phyloP scores from a whole-genome alignment of 2,797 vertebrate species.

The Hipposideros larvatus region DNA sequence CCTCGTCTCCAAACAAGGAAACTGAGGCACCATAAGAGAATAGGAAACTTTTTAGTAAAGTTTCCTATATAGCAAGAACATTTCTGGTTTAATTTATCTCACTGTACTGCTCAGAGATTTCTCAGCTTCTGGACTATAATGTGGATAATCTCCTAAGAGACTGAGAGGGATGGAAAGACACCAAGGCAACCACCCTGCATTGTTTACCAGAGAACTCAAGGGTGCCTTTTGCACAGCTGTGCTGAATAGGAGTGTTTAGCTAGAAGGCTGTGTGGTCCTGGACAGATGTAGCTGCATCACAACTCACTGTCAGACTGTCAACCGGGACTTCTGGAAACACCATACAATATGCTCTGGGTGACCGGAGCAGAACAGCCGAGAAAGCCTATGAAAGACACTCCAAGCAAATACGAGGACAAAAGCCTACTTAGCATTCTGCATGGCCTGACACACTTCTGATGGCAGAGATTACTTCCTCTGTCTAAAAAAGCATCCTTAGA shows the following conservation, averaged over 20 bases:
- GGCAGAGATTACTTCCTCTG: background rate
- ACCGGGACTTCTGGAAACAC: background rate
- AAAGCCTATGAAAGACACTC: background rate
- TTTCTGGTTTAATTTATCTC: conserved; percentile 24
- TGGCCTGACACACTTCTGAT: background rate
- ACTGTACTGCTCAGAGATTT: conserved; percentile 15
- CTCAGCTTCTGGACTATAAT: conserved; percentile 21
- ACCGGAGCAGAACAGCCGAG: conserved; percentile 37
- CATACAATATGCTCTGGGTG: background rate
- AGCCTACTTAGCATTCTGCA: background rate
- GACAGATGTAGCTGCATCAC: conserved; percentile 54
- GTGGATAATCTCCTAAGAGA: conserved; percentile 70
- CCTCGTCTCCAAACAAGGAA: conserved; percentile 49
- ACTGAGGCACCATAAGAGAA: background rate
- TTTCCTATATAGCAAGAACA: background rate
- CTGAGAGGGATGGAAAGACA: conserved; percentile 65
- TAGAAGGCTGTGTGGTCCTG: conserved; percentile 79
- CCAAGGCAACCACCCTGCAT: conserved; percentile 61
- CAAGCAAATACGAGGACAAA: background rate
- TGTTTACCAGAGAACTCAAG: conserved; percentile 65
- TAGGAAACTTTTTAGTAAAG: background rate
- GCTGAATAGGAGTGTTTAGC: conserved; percentile 56
- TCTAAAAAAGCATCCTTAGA: conserved; percentile 5
- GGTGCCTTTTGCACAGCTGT: conserved; percentile 65
- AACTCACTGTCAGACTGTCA: conserved; percentile 71